Evolutionary conservation across 37 sponge, comb jelly and placozoan species (phyloP).

Genomic region (Chondrilla cf. caribensis): DNA sequence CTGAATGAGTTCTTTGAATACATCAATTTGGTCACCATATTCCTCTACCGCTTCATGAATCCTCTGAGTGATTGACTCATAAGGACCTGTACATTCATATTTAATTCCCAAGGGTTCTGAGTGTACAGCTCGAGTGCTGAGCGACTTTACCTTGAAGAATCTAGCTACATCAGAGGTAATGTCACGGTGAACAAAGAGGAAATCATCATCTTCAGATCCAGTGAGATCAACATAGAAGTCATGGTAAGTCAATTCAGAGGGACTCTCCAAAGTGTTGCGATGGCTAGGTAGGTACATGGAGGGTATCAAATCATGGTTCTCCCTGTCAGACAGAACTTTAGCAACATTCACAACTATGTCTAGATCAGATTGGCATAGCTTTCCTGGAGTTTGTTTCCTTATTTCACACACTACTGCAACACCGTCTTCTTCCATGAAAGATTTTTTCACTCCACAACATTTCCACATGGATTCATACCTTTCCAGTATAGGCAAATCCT

Average conservation of each 20-base stretch:
- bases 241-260: constrained; percentile 3
- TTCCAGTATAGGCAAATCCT: background rate
- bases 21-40: constrained; percentile 62
- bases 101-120: constrained; percentile 29
- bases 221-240: background rate
- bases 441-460: background rate
- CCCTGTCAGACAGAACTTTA: background rate
- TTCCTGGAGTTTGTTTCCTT: background rate
- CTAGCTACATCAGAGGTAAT: constrained; percentile 29
- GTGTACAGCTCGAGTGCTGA: constrained; percentile 54
- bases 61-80: constrained; percentile 64
- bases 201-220: background rate
- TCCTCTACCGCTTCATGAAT: constrained; percentile 54
- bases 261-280: background rate
- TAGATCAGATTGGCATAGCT: background rate
- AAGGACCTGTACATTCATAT: constrained; percentile 35
- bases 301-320: background rate
- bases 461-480: background rate
- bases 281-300: background rate
- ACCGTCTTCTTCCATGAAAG: background rate
- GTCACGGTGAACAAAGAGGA: constrained; percentile 35
- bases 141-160: constrained; percentile 51
- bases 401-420: constrained; percentile 7
- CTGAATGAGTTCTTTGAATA: constrained; percentile 86
- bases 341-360: constrained; percentile 25